A percentile compares a stretch with the other conserved stretches of the same genome.
Conservation (phyloP, 2,797 vertebrate species). For the Acanthurus lineatus region DNA sequence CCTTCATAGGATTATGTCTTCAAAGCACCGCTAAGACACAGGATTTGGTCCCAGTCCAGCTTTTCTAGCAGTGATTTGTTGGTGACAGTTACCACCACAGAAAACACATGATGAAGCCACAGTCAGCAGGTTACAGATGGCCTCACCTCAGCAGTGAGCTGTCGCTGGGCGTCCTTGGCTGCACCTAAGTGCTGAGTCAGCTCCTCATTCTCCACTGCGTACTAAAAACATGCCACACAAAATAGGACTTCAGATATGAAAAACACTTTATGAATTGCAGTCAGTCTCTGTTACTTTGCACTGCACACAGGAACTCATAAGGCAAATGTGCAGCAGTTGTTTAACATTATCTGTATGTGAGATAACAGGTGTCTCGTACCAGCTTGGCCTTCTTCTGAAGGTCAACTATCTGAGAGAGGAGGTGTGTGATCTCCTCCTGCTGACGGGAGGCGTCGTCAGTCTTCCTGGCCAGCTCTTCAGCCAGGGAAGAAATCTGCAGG, state of each 20-base stretch:
- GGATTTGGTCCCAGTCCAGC: background rate
- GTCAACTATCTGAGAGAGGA: constrained; percentile 97
- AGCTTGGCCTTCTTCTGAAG: constrained; percentile 97
- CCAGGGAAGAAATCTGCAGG: constrained; percentile 93
- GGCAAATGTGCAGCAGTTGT: background rate
- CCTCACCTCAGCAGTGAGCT: constrained; percentile 94
- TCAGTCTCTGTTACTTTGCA: background rate
- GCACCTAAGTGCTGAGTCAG: constrained; percentile 95
- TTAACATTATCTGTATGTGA: background rate
- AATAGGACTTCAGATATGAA: background rate
- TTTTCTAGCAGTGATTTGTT: background rate
- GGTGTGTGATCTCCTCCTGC: constrained; percentile 98
- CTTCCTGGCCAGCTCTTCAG: constrained; percentile 95
- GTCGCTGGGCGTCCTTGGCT: constrained; percentile 97
- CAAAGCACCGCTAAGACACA: background rate
- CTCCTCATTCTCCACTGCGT: constrained; percentile 96
- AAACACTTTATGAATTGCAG: background rate
- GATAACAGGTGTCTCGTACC: constrained; percentile 48
- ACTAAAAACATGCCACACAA: constrained; percentile 80
- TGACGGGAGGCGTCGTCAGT: constrained; percentile 98
- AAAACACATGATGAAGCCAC: background rate
- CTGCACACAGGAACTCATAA: constrained; percentile 75
- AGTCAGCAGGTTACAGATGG: constrained; percentile 16
- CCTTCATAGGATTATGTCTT: too few relatives aligned
- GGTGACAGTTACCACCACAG: background rate